Evolutionary conservation across 2,113 vertebrate species (phyloP).

Genomic region (Meleagris gallopavo): DNA sequence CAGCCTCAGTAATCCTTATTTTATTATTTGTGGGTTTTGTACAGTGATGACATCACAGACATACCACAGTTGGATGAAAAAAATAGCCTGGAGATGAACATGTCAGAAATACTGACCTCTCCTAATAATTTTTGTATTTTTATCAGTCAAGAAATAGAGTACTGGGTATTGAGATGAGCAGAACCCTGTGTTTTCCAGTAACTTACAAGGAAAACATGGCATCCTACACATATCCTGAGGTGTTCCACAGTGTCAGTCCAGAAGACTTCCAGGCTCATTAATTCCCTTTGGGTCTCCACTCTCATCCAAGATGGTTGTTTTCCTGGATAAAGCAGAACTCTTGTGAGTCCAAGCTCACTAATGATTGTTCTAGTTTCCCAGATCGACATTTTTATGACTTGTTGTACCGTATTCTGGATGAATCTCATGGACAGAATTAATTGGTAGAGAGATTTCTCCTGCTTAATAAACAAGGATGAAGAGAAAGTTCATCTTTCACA

Average conservation of each 20-base stretch:
- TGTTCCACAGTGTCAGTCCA: neutral
- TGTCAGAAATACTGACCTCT: neutral
- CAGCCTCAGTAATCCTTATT: neutral
- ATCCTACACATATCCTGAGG: neutral
- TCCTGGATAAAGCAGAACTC: neutral
- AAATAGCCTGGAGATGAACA: neutral
- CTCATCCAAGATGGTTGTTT: neutral
- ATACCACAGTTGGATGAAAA: neutral
- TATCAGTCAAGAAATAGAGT: neutral
- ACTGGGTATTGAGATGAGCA: neutral
- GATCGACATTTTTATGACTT: neutral
- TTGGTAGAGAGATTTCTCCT: neutral
- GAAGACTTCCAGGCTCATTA: neutral
- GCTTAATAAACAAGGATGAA: accelerated
- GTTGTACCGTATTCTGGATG: neutral
- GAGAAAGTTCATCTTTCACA: neutral
- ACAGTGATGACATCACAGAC: neutral
- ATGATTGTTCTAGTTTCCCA: neutral
- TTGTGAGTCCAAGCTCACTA: neutral
- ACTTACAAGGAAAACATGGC: neutral
- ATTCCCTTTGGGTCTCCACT: neutral
- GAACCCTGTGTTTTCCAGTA: neutral
- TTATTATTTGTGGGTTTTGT: neutral
- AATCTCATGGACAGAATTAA: neutral
- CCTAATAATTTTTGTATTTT: neutral